Conservation (phyloP, 2,797 vertebrate genomes). For the Oreortyx pictus region DNA sequence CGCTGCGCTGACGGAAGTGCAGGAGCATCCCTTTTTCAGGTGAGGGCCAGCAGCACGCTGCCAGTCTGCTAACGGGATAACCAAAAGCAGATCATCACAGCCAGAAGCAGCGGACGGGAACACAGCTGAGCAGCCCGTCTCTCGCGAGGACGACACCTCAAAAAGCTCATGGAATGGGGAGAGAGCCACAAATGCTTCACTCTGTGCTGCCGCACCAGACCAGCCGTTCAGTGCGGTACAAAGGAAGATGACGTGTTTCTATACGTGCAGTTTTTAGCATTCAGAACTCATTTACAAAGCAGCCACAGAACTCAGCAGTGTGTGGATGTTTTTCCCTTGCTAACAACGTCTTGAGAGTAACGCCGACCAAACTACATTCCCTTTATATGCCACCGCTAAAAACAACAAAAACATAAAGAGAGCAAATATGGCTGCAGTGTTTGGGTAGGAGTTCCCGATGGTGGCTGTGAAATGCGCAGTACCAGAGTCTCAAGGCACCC, state of each 20-base stretch:
- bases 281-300: neutral
- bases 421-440: neutral
- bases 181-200: accelerated
- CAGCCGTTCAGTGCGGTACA: neutral
- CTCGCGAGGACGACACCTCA: neutral
- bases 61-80: neutral
- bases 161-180: neutral
- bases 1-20: accelerated
- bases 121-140: neutral
- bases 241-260: neutral
- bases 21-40: neutral
- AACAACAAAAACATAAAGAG: neutral
- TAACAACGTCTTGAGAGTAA: neutral
- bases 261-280: accelerated
- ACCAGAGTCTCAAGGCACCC: accelerated
- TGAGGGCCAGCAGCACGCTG: neutral
- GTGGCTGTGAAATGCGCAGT: neutral
- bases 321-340: neutral
- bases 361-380: neutral
- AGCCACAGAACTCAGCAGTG: neutral
- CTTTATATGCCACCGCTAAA: neutral
- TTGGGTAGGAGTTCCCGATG: neutral
- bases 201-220: neutral
- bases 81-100: neutral
- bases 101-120: neutral